A percentile compares a stretch with the other conserved stretches of the same genome.
Evolutionary conservation across 2,888 invertebrate species (phyloP).

Genomic region (Phorcus lineatus): DNA sequence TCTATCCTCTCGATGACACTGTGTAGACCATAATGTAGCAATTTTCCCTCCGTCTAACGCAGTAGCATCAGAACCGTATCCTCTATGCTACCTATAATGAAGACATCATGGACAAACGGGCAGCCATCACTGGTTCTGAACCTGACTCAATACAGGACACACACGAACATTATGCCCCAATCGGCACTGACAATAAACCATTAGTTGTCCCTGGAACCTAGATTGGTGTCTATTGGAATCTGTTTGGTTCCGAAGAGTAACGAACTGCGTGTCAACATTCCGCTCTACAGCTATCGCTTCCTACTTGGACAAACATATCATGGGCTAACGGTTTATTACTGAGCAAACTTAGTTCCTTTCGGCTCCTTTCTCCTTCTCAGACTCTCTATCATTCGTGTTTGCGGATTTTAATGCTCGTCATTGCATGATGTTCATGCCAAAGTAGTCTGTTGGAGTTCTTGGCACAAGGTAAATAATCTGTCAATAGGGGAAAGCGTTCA

Average conservation of each 20-base stretch:
- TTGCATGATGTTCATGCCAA: not conserved
- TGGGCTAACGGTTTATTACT: constrained; percentile 1
- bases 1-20: too few relatives aligned
- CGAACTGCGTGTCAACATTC: not conserved
- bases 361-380: not conserved
- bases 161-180: too few relatives aligned
- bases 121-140: too few relatives aligned
- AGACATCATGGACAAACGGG: too few relatives aligned
- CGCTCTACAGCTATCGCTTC: not conserved
- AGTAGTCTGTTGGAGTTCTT: constrained; percentile 7
- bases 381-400: not conserved
- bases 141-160: too few relatives aligned
- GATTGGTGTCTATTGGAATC: too few relatives aligned
- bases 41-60: too few relatives aligned
- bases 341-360: not conserved
- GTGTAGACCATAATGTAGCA: too few relatives aligned
- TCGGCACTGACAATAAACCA: too few relatives aligned
- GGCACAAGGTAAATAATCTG: constrained; percentile 8
- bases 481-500: not conserved
- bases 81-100: too few relatives aligned
- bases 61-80: too few relatives aligned
- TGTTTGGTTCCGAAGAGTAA: not conserved
- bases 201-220: too few relatives aligned
- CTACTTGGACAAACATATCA: constrained; percentile 13
- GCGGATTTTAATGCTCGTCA: not conserved